Evolutionary conservation across 1,140 invertebrate species (phyloP), one percentile per base, ranked within the genome.

Genomic region (Paraescarpia echinospica): DNA sequence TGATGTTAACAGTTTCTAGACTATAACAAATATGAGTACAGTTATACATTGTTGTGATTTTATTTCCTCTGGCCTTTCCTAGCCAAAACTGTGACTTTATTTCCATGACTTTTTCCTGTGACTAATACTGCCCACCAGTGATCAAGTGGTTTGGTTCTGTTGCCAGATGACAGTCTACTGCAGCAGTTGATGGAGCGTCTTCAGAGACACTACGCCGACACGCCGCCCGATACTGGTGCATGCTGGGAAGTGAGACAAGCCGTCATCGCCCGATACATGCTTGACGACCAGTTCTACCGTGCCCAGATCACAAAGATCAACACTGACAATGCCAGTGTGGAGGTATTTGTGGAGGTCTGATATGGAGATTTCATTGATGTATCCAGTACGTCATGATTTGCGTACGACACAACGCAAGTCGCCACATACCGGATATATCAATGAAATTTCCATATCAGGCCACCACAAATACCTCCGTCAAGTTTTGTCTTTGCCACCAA

Each of bases 241-340:
- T 33, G 34, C 35, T 91, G 91, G 91, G 91, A 41, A 33, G 91
- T 59, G 34, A 34, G 91, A 22, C 35, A 91, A 33, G 34, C 91
- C 33, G 22, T 35, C 41, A 48, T 91, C 33, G 91, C 91, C 48
- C 91, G 48, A 34, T 91, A 91, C 91, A 33, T 48, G 41, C 34
- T 35, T 33, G 91, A 91, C 31, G 48, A 48, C 34, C 22, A 41
- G 35, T 91, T 41, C 91, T 91, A 91, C 41, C 34, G 91, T 4
- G 91, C 91, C 8, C 33, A 91, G 91, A 59, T 91, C 91, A 91
- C 48, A 22, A 59, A 91, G 48, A 48, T 35, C 33, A 33, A 91
- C 91, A 33, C 14, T 33, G 33, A 90, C 35, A 89, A 89, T 33
- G 18, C 35, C 89, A 90, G 22, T 31, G 89, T 90, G 89, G 33